Percentiles rank a stretch among this genome's conserved stretches.
phyloP scores from a whole-genome alignment of 2,888 invertebrate species.

The Xestobium rufovillosum region DNA sequence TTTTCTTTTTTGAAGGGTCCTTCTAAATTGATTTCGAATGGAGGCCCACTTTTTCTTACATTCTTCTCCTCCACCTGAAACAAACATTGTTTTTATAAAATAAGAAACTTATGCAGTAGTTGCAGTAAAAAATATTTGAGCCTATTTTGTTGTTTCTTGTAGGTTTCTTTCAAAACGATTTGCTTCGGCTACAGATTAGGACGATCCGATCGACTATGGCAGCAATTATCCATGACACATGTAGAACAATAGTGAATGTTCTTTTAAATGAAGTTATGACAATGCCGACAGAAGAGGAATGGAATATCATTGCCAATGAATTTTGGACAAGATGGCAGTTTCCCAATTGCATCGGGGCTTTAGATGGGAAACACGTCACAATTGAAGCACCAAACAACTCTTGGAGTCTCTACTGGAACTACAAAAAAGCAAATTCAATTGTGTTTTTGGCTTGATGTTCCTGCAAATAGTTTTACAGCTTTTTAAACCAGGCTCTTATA shows the following conservation, averaged over 20 bases:
- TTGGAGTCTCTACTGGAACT: conserved; percentile 30
- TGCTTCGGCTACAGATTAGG: conserved; percentile 27
- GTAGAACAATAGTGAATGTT: conserved; percentile 13
- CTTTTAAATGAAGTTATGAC: conserved; percentile 15
- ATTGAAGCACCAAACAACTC: conserved; percentile 25
- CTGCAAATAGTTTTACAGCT: too few relatives aligned
- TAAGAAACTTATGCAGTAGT: too few relatives aligned
- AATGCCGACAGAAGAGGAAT: conserved; percentile 10
- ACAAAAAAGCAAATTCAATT: too few relatives aligned
- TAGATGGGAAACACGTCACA: conserved; percentile 30
- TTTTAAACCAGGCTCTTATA: too few relatives aligned
- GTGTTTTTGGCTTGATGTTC: too few relatives aligned
- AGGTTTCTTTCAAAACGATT: conserved; percentile 25
- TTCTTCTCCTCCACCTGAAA: too few relatives aligned
- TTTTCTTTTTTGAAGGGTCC: conserved; percentile 23
- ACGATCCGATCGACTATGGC: conserved; percentile 21
- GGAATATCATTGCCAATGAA: conserved; percentile 11
- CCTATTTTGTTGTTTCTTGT: conserved; percentile 20
- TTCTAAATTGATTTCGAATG: conserved; percentile 21
- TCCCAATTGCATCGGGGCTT: conserved; percentile 27
- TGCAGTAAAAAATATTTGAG: too few relatives aligned
- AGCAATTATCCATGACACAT: conserved; percentile 23
- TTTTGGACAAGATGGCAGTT: conserved; percentile 21
- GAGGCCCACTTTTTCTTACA: conserved; percentile 22
- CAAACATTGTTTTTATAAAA: too few relatives aligned